phyloP scores from a whole-genome alignment of 2,113 vertebrate species.

The Pterophyllum scalare region DNA sequence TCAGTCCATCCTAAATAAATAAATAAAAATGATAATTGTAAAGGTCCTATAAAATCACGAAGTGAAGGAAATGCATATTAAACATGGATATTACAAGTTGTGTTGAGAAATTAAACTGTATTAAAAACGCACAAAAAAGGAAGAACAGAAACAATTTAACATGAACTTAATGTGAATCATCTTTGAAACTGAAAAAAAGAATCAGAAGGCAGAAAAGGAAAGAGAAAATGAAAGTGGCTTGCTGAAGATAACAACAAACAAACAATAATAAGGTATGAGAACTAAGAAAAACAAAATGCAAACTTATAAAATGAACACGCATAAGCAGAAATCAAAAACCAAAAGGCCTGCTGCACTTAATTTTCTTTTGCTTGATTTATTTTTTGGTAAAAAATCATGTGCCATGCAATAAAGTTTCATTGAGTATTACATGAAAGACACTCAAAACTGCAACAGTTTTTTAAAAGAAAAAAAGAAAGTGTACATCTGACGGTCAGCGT shows the following conservation, averaged over 20 bases:
- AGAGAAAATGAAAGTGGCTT: neutral
- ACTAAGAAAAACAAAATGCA: neutral
- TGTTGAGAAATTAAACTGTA: neutral
- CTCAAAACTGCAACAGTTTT: neutral
- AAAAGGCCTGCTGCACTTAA: neutral
- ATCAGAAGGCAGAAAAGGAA: accelerated
- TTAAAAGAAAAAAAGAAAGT: neutral
- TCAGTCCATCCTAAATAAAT: neutral
- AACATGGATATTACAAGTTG: neutral
- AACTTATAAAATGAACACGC: neutral
- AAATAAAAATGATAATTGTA: neutral
- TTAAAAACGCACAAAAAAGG: neutral
- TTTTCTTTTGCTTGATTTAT: neutral
- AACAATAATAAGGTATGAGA: neutral
- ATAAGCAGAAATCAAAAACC: neutral
- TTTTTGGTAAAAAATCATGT: neutral
- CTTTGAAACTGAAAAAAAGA: neutral
- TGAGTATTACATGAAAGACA: neutral
- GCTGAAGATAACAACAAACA: neutral
- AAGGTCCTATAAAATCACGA: neutral
- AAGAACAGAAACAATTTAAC: neutral
- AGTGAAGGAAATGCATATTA: neutral
- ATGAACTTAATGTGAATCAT: neutral
- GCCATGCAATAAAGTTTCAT: neutral
- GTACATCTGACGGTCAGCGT: neutral